Evolutionary conservation across 2,797 vertebrate genomes (phyloP).

Genomic region (Rhadinocentrus ornatus): DNA sequence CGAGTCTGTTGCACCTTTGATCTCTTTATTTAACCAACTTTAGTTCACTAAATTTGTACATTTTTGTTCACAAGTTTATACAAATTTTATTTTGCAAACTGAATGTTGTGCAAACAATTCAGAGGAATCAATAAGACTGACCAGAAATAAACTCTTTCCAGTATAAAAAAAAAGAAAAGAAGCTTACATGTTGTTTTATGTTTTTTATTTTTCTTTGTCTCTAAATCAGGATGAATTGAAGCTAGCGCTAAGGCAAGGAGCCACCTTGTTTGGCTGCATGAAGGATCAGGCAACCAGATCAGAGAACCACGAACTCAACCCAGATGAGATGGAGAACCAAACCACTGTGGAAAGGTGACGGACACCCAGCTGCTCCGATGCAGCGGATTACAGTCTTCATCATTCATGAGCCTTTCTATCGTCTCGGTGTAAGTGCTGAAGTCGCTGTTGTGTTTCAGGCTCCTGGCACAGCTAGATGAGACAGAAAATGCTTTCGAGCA

Average conservation of each 20-base stretch:
- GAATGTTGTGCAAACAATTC: too few species aligned
- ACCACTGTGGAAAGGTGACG: slow-evolving; percentile 91
- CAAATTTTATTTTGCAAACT: too few species aligned
- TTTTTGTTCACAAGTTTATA: too few species aligned
- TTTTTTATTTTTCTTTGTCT: slow-evolving; percentile 20
- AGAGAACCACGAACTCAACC: slow-evolving; percentile 85
- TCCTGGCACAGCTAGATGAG: slow-evolving; percentile 92
- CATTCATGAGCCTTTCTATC: not conserved
- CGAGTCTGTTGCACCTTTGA: too few species aligned
- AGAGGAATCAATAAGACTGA: too few species aligned
- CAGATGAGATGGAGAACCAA: slow-evolving; percentile 90
- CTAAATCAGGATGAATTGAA: slow-evolving; percentile 88
- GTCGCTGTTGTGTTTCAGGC: slow-evolving; percentile 78
- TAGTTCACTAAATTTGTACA: too few species aligned
- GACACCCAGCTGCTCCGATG: not conserved
- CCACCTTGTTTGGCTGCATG: slow-evolving; percentile 89
- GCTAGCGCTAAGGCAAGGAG: slow-evolving; percentile 90
- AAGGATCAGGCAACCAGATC: slow-evolving; percentile 87
- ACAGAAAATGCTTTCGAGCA: slow-evolving; percentile 93
- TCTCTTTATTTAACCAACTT: too few species aligned
- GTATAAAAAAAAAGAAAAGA: not conserved
- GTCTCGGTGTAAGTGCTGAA: slow-evolving; percentile 10
- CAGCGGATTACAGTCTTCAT: too few species aligned
- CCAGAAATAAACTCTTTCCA: not conserved
- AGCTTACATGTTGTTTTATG: not conserved